Evolutionary conservation across 1,140 invertebrate species (phyloP), one percentile per base, ranked within the genome.

Genomic region (Geopemphigus sp.): DNA sequence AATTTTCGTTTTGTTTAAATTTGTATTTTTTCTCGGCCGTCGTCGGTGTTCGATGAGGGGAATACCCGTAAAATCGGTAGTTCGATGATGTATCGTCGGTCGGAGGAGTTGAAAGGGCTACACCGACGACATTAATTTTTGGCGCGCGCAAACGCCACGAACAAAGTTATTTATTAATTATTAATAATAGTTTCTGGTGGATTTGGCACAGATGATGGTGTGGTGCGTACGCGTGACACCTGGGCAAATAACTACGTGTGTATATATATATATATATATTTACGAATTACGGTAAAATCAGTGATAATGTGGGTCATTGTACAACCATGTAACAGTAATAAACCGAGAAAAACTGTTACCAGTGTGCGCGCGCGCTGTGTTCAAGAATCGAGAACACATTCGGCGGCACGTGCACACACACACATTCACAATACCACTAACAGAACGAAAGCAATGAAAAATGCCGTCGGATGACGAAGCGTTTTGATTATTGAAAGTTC

Each of bases 311-410:
- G 68, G 68, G 68, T 72, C 68, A 72, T 54, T 72, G 68, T 72
- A 53, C 45, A n/a, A n/a, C n/a, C n/a, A 72, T 54, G 68, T 72
- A 72, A 72, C 68, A 72, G 68, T 72, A 72, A 72, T 54, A 72
- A 72, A 53, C 68, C 68, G 26, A 72, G 32, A 39, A 39, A 72
- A 72, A 72, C 68, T 29, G 68, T 72, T 72, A 72, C 17, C 47
- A 47, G 47, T 47, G 68, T 24, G 22, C 17, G 24, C 68, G 68
- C 50, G 22, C 17, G 11, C 5, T 11, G 47, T 50, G 47, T 50
- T 29, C 68, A 47, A 72, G 68, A 72, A 54, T 54, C 26, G 26
- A 72, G 50, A 72, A 54, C 32, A 39, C 32, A 39, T 8, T 4
- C 32, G 32, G 32, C 32, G 32, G 32, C 32, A 8, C 32, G 32